Conservation (phyloP, 2,888 invertebrate genomes). For the Noctua pronuba region DNA sequence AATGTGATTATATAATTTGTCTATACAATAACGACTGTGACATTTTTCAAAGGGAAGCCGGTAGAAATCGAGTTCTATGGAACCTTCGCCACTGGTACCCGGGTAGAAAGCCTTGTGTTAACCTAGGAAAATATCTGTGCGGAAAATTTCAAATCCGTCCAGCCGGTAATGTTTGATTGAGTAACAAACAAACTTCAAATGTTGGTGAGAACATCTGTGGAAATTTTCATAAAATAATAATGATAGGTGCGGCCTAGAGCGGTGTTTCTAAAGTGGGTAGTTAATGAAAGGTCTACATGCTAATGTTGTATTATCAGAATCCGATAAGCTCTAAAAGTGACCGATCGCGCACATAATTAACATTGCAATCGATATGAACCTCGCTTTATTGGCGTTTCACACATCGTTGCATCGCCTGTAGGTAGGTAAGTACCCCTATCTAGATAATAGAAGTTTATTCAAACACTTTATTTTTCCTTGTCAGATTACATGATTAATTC, state of each 20-base stretch:
- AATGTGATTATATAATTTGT: too few relatives aligned
- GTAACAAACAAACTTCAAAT: neutral
- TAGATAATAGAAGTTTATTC: neutral
- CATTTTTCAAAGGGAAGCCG: too few relatives aligned
- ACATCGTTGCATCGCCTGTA: constrained; percentile 46
- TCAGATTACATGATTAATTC: neutral
- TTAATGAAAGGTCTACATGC: constrained; percentile 45
- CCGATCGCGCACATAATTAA: constrained; percentile 61
- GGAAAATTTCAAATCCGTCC: neutral
- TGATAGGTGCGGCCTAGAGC: neutral
- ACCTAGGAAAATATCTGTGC: neutral
- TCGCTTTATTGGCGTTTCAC: constrained; percentile 51
- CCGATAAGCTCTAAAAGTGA: constrained; percentile 61
- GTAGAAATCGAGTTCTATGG: too few relatives aligned
- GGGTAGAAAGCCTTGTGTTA: neutral
- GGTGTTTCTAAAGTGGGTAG: constrained; percentile 17
- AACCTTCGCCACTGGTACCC: too few relatives aligned
- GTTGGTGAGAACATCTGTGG: neutral
- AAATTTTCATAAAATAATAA: neutral
- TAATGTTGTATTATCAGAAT: constrained; percentile 49
- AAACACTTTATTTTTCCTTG: neutral
- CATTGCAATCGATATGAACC: constrained; percentile 67
- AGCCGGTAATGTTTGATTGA: neutral
- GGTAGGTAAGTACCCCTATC: neutral
- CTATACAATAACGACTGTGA: too few relatives aligned